Evolutionary conservation across 2,797 vertebrate species (phyloP), one percentile per base, ranked within the genome.

Genomic region (Anas georgica): DNA sequence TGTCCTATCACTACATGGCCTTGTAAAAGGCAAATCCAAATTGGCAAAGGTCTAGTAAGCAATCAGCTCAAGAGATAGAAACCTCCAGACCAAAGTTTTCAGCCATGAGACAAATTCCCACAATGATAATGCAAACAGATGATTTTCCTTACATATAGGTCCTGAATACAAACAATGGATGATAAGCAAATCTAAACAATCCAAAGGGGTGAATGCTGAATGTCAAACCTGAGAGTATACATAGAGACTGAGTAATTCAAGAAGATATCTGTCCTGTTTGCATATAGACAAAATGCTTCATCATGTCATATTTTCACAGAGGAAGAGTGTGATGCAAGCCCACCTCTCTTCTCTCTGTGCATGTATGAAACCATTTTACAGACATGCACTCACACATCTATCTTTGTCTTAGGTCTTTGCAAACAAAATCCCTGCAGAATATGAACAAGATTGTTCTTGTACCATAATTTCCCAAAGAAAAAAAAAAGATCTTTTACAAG

Each of bases 361-460:
- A 13, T 25, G 59, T 11, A 76, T 67, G 46, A 92, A 83, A 73
- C n/a, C 64, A 69, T 79, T 82, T 86, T 29, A 56, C 76, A 93
- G 82, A 67, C 63, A 10, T 9, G 41, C 63, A 23, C 46, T 88
- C 67, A 35, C 60, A 59, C 56, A 89, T 90, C 80, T 59, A 7
- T 83, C 91, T 90, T 52, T 74, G 83, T 74, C 87, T 85, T 46
- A 43, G 41, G 35, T 31, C 85, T 86, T 86, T 82, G 83, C 77
- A 96, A 93, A 80, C 56, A 50, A 81, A 95, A 86, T 86, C 90
- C 90, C 91, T 23, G 4, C 2, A 31, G 92, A 74, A 79, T n/a
- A 80, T 3, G 68, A 94, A 86, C 85, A 95, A 79, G 80, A 16
- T 68, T 77, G 68, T 20, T 93, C 26, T 0, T 33, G 72, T 55